Conservation (phyloP, 2,797 vertebrate genomes). For the Toxotes lorentzi region DNA sequence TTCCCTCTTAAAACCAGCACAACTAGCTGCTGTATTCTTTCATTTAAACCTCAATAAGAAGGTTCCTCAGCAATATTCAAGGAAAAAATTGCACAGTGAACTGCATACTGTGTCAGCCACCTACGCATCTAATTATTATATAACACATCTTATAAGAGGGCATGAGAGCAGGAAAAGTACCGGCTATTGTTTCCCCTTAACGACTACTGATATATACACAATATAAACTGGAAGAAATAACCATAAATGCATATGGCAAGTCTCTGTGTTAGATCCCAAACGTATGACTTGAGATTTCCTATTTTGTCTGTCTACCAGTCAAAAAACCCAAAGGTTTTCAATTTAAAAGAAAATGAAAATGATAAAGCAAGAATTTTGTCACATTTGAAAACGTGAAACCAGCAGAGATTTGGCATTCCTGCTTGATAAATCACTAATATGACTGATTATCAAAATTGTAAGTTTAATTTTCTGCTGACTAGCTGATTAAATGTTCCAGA, state of each 20-base stretch:
- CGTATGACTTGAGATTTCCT: neutral
- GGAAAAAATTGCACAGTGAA: constrained; percentile 26
- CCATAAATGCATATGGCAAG: neutral
- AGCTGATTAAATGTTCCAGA: neutral
- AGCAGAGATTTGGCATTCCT: neutral
- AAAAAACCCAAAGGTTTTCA: neutral
- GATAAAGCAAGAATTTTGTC: neutral
- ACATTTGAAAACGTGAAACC: neutral
- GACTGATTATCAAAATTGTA: too few relatives aligned
- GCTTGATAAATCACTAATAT: neutral
- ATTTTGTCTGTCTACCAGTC: neutral
- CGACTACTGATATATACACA: constrained; percentile 18
- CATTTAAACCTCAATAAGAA: constrained; percentile 30
- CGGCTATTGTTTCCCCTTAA: neutral
- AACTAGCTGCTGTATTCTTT: constrained; percentile 17
- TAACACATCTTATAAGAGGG: constrained; percentile 14
- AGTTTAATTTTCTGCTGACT: too few relatives aligned
- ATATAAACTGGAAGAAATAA: neutral
- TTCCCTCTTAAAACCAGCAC: constrained; percentile 33
- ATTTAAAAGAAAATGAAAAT: neutral
- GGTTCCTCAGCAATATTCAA: constrained; percentile 14
- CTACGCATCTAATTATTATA: constrained; percentile 30
- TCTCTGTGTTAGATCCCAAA: neutral
- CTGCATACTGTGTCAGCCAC: constrained; percentile 15
- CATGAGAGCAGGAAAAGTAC: constrained; percentile 1